Evolutionary conservation across 2,888 invertebrate species (phyloP).

Genomic region (Tetragnatha montana): DNA sequence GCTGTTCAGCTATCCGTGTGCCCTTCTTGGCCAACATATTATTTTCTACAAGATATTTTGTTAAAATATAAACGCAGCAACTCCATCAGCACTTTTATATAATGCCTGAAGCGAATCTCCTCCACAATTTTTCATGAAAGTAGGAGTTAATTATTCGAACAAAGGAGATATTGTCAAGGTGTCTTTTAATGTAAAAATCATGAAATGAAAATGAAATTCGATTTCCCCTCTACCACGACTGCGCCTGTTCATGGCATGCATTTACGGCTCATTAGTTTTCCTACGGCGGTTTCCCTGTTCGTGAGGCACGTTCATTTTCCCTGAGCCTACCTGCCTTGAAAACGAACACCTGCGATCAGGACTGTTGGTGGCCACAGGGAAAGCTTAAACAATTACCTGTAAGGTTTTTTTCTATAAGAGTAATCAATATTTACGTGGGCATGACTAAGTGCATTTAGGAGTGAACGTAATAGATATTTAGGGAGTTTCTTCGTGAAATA

Average conservation of each 20-base stretch:
- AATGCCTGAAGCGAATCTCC: no score
- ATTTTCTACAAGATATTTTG: no score
- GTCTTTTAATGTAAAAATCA: no score
- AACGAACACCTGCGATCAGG: neutral
- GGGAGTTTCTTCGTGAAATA: no score
- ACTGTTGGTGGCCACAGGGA: neutral
- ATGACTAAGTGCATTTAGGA: neutral
- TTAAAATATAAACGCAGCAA: no score
- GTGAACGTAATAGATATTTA: neutral
- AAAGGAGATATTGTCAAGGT: no score
- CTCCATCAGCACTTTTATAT: no score
- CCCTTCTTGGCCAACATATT: no score
- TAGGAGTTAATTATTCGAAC: no score
- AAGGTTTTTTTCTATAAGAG: neutral
- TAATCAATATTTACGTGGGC: neutral
- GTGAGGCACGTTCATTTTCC: neutral
- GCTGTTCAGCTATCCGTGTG: no score
- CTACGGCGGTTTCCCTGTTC: neutral
- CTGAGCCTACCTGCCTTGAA: neutral
- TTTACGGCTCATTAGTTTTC: neutral
- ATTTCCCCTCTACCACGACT: neutral
- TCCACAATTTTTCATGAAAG: no score
- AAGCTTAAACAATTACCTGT: neutral
- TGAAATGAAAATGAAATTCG: neutral
- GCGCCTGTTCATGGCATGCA: neutral